Base-by-base conservation (phyloP, 2,888 invertebrate species). In the Cerastis rubricosa region DNA sequence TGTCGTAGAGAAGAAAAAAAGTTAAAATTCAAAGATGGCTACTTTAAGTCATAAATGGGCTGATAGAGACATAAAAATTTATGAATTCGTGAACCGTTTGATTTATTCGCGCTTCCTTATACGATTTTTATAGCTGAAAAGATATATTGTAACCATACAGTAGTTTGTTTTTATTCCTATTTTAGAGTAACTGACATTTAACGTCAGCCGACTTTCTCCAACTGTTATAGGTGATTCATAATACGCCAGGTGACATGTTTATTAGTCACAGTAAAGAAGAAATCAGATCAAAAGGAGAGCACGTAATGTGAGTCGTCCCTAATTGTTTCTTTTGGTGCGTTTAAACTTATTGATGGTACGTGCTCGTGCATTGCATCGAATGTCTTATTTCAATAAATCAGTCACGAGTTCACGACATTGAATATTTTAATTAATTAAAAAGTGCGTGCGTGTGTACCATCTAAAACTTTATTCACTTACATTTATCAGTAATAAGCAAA, bases 91-190 rank as follows among this genome's bases (percentile, higher is more conserved):
- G 81, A 71, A 66, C 78, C 74, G 86, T 87, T 87, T 90, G 90
- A 92, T 92, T 92, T 91, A 91, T 90, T 86, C 72, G 64, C 74
- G 79, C 47, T 84, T 89, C 85, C 86, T 85, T 81, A 74, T 85
- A 83, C 69, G 84, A 81, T 79, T 86, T 89, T 89, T 85, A 88
- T 84, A 71, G 76, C 25, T 84, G 64, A 57, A 79, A 80, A 82
- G 77, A 88, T 81, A 83, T 81, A 85, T 80, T 65, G 80, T 83
- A 71, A 71, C 71, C 57, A 54, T 77, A 77, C 73, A 72, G 79
- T 80, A 87, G 78, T 85, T 75, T 67, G 65, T 78, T 79, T 79
- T 80, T 82, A 79, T 81, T 77, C 78, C 72, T 81, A 80, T 78
- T 79, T 73, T 72, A 79, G 82, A 54, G 29, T 77, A 74, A 72